Conservation (phyloP, 2,888 invertebrate genomes). For the Rhagium mordax region DNA sequence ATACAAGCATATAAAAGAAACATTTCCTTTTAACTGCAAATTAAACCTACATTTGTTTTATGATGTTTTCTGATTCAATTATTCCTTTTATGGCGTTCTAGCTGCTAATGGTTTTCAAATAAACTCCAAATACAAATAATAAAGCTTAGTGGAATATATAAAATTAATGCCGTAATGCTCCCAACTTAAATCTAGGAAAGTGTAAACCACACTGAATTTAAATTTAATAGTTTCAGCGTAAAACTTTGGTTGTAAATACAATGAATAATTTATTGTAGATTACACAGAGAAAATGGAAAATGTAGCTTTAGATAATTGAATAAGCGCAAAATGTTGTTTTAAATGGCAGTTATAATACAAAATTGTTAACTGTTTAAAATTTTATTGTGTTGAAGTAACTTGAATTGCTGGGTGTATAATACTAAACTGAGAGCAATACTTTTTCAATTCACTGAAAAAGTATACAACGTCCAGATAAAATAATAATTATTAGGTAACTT, state of each 20-base stretch:
- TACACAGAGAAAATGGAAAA: constrained; percentile 1
- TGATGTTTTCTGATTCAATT: constrained; percentile 62
- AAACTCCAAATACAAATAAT: constrained; percentile 25
- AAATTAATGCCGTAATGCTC: constrained; percentile 10
- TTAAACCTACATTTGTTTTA: constrained; percentile 63
- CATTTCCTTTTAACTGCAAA: constrained; percentile 63
- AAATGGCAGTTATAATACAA: background rate
- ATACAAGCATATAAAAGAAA: constrained; percentile 55
- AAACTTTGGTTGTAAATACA: constrained; percentile 17
- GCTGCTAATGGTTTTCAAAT: constrained; percentile 20
- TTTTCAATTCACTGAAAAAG: no score
- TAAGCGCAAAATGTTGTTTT: background rate
- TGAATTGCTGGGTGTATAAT: no score
- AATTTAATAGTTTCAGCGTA: constrained; percentile 25
- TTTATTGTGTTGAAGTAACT: no score
- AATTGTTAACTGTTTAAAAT: no score
- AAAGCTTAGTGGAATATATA: constrained; percentile 23
- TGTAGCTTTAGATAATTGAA: background rate
- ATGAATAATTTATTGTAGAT: constrained; percentile 5
- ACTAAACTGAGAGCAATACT: no score
- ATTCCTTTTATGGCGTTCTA: constrained; percentile 57
- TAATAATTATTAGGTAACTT: no score
- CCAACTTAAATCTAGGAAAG: constrained; percentile 13
- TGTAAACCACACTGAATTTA: constrained; percentile 23
- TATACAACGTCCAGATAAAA: no score